Evolutionary conservation across 23 tunicate genomes (phyloP).

Genomic region (Corella eumyota): DNA sequence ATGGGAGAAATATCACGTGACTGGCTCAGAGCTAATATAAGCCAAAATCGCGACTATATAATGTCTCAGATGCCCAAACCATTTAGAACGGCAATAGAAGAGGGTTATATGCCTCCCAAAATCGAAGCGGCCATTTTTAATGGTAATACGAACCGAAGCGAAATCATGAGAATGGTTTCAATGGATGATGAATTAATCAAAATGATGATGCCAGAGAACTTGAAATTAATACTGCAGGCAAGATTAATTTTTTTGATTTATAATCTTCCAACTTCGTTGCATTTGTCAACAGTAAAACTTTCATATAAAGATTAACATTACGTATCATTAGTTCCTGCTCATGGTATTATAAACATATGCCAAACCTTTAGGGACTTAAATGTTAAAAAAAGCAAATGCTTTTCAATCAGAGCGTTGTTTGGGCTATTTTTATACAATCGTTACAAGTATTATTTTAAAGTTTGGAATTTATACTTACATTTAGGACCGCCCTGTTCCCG

Average conservation of each 20-base stretch:
- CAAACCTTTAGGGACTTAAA: too few relatives aligned
- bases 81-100: conserved; percentile 9
- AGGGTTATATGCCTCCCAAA: conserved; percentile 41
- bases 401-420: too few relatives aligned
- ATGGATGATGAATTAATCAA: conserved; percentile 40
- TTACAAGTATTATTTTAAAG: too few relatives aligned
- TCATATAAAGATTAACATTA: too few relatives aligned
- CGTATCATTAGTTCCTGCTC: too few relatives aligned
- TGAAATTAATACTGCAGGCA: conserved; percentile 35
- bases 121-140: conserved; percentile 37
- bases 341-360: too few relatives aligned
- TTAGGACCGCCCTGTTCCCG: conserved; percentile 57
- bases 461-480: too few relatives aligned
- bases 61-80: conserved; percentile 34
- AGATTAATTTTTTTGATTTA: too few relatives aligned
- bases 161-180: conserved; percentile 11
- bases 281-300: too few relatives aligned
- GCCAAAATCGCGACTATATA: conserved; percentile 31
- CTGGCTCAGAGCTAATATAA: conserved; percentile 22
- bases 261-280: too few relatives aligned
- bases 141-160: conserved; percentile 16
- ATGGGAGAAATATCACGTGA: conserved; percentile 35
- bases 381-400: too few relatives aligned
- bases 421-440: too few relatives aligned
- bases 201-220: conserved; percentile 21